Conservation (phyloP, 2,888 invertebrate species). For the Lepidocyrtinus sp. region DNA sequence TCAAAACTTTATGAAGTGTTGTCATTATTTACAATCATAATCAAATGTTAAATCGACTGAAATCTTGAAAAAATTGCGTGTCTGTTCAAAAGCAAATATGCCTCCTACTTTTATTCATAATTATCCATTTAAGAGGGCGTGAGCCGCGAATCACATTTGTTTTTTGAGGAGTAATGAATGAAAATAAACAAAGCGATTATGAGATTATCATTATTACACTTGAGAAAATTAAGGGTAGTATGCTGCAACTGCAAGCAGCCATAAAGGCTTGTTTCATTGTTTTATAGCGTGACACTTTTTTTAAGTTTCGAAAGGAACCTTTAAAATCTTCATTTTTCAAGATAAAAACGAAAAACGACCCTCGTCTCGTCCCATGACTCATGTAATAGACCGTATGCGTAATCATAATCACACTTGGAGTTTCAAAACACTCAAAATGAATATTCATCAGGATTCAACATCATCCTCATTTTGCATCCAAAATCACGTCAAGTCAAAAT, state of each 20-base stretch:
- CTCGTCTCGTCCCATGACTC: background rate
- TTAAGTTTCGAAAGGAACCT: background rate
- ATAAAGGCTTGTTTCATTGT: background rate
- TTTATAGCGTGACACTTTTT: background rate
- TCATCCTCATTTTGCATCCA: background rate
- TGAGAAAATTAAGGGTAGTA: background rate
- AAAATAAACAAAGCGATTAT: background rate
- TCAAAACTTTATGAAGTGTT: background rate
- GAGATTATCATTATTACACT: background rate
- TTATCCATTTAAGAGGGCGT: background rate
- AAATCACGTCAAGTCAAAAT: background rate
- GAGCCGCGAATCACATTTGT: background rate
- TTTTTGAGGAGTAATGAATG: background rate
- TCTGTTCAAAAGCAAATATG: background rate
- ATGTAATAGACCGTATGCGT: background rate
- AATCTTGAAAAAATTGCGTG: background rate
- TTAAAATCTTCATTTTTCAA: too few relatives aligned
- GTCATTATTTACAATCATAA: background rate
- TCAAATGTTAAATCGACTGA: background rate
- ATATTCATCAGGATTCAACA: background rate
- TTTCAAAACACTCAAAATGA: background rate
- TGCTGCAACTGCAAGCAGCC: too few relatives aligned
- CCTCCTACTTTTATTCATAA: background rate
- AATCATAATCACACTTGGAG: background rate
- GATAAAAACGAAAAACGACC: background rate